These are phyloP conservation scores for Thalassoma bifasciatum DNA, from an alignment of 2,113 vertebrate species.

Conservation along the genomic window DNA sequence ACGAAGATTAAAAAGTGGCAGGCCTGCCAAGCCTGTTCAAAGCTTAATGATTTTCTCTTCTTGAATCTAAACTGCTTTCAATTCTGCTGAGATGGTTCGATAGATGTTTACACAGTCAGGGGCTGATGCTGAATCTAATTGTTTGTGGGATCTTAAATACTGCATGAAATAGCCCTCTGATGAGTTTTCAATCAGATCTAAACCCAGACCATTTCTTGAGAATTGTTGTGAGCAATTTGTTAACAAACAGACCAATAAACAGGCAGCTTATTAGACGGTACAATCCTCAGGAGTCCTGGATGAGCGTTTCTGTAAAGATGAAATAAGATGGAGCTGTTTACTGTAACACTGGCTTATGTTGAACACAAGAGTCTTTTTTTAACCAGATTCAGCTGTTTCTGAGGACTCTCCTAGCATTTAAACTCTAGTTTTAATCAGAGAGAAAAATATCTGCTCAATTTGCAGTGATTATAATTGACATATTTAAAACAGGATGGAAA, in stretches of 20 bases:
- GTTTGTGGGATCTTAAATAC: conserved; percentile 15
- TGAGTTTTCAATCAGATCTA: conserved; percentile 8
- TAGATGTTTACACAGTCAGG: conserved; percentile 15
- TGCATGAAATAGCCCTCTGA: neutral
- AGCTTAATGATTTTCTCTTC: conserved; percentile 28
- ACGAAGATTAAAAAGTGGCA: conserved; percentile 17
- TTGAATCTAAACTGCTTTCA: conserved; percentile 11
- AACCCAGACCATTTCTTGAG: conserved; percentile 1
- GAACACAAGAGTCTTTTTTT: no score
- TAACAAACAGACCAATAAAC: neutral
- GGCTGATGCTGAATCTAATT: neutral
- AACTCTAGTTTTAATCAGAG: no score
- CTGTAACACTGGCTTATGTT: neutral
- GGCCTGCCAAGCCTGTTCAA: conserved; percentile 26
- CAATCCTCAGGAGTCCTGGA: neutral
- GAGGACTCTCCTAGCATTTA: no score
- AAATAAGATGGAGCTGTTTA: neutral
- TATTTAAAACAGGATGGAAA: no score
- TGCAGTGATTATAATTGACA: no score
- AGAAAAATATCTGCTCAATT: no score
- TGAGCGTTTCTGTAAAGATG: neutral
- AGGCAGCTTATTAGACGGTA: neutral
- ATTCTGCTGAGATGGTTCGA: conserved; percentile 22
- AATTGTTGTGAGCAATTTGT: conserved; percentile 3
- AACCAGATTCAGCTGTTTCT: no score